These are phyloP conservation scores for Odontothrips loti DNA, from an alignment of 2,888 invertebrate species.

Conservation along the genomic window DNA sequence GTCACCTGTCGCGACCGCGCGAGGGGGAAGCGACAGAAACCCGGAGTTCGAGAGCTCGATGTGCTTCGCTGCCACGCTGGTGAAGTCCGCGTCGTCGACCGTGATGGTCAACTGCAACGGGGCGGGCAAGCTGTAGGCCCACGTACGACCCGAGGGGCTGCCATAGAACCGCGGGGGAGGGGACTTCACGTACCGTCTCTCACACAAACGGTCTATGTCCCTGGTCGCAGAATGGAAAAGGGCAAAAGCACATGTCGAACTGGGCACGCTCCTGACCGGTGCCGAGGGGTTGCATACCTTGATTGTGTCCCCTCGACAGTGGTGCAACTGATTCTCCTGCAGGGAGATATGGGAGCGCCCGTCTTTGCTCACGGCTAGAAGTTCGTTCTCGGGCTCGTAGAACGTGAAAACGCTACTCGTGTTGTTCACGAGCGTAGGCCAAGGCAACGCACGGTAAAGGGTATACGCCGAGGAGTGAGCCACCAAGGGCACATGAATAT, in stretches of 20 bases:
- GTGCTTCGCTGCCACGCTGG: not conserved
- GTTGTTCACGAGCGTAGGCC: not conserved
- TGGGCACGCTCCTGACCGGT: not conserved
- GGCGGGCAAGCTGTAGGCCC: not conserved
- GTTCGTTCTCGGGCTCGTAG: not conserved
- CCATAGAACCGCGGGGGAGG: not conserved
- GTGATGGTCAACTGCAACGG: not conserved
- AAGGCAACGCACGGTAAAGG: not conserved
- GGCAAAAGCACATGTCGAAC: not conserved
- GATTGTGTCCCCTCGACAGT: not conserved
- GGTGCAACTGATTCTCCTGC: not conserved
- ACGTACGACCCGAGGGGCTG: not conserved
- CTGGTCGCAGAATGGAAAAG: not conserved
- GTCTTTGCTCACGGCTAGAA: not conserved
- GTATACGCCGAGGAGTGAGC: not conserved
- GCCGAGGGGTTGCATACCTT: not conserved
- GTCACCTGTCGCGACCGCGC: not conserved
- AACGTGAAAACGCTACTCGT: not conserved
- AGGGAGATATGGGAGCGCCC: not conserved
- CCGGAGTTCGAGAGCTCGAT: not conserved
- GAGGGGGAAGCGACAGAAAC: not conserved
- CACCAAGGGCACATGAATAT: not conserved
- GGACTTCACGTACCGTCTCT: not conserved
- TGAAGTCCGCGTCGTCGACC: not conserved
- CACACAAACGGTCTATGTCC: not conserved